Conservation (phyloP, 1,140 invertebrate genomes). For the Agraylea sexmaculata region DNA sequence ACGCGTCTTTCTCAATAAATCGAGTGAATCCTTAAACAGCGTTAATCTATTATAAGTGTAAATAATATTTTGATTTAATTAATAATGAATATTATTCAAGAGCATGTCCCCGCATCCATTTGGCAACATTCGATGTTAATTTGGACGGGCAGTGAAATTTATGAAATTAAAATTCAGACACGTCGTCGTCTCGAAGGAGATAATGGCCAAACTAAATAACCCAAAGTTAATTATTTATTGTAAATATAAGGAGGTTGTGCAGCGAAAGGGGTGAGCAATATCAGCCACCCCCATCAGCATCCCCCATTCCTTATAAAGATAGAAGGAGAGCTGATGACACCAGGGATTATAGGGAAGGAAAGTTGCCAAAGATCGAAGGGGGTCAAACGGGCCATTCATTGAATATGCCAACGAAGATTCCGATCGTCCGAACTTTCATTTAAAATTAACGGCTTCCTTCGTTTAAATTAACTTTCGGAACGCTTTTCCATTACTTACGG, state of each 20-base stretch:
- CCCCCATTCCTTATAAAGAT: neutral
- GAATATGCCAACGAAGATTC: too few species aligned
- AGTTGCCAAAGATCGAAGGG: too few species aligned
- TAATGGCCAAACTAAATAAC: constrained; percentile 21
- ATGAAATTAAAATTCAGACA: too few species aligned
- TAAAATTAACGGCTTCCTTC: too few species aligned
- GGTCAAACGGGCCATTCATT: too few species aligned
- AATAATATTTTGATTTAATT: constrained; percentile 4
- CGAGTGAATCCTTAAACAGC: too few species aligned
- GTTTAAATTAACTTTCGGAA: too few species aligned
- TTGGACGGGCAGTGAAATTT: too few species aligned
- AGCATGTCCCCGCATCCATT: constrained; percentile 4
- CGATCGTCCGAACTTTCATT: too few species aligned
- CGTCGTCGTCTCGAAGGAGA: too few species aligned
- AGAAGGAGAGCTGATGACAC: neutral
- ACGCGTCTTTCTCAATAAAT: too few species aligned
- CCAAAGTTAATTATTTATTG: constrained; percentile 23
- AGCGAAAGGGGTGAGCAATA: neutral
- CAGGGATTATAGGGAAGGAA: neutral
- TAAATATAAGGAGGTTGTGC: constrained; percentile 18
- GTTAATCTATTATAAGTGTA: constrained; percentile 4
- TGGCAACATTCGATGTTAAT: constrained; percentile 16
- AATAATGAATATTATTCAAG: neutral
- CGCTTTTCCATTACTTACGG: too few species aligned
- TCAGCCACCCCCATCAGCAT: neutral